Evolutionary conservation across 2,888 invertebrate genomes (phyloP).

Genomic region (Hirtodrosophila histrioides): DNA sequence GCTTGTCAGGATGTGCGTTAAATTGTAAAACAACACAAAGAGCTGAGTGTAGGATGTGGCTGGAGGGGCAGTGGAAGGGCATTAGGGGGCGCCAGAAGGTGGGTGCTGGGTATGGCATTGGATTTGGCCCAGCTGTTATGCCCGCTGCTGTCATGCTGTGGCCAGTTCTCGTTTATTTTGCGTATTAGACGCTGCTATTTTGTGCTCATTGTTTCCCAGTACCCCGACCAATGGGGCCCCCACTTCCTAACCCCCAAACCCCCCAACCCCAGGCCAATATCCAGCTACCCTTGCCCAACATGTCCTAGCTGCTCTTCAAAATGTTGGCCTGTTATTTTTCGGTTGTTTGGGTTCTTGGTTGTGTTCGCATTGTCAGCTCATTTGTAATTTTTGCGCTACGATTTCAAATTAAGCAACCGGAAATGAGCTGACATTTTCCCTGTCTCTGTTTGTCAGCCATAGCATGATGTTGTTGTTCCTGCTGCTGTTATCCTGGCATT

Average conservation of each 20-base stretch:
- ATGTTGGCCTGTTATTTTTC: constrained; percentile 69
- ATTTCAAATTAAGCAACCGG: constrained; percentile 81
- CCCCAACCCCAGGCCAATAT: background rate
- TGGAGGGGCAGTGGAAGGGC: background rate
- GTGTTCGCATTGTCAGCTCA: constrained; percentile 72
- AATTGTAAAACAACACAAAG: constrained; percentile 75
- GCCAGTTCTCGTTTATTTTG: constrained; percentile 76
- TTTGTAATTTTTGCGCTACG: constrained; percentile 73
- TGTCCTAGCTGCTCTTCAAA: constrained; percentile 31
- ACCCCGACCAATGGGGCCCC: background rate
- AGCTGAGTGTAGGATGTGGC: constrained; percentile 32
- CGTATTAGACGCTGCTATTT: constrained; percentile 80
- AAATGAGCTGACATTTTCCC: constrained; percentile 72
- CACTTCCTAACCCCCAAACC: background rate
- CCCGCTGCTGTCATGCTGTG: constrained; percentile 60
- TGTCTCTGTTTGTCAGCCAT: constrained; percentile 7
- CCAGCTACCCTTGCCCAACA: background rate
- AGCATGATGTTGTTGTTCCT: constrained; percentile 1
- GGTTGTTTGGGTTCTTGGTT: constrained; percentile 76
- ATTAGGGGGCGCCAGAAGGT: background rate
- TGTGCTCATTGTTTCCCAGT: constrained; percentile 72
- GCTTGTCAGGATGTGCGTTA: constrained; percentile 77
- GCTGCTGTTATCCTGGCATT: constrained; percentile 37
- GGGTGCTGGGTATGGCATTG: constrained; percentile 6
- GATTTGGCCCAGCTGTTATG: constrained; percentile 54